Conservation (phyloP, 1,140 invertebrate genomes). For the Drosophila repleta region DNA sequence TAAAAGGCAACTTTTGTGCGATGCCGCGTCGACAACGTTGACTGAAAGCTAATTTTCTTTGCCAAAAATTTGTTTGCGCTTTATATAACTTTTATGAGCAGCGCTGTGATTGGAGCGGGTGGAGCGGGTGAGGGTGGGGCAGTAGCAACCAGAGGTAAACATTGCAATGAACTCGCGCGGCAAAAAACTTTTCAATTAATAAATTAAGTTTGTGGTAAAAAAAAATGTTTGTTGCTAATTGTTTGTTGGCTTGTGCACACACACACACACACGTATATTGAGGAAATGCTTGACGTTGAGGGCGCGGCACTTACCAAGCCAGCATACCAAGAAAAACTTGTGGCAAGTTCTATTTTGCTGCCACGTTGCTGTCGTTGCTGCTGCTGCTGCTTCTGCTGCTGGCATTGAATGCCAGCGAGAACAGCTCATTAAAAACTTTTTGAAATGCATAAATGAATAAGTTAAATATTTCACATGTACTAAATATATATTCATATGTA, state of each 20-base stretch:
- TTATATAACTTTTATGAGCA: constrained; percentile 61
- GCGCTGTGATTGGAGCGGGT: constrained; percentile 2
- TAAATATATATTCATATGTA: background rate
- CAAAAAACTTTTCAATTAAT: constrained; percentile 73
- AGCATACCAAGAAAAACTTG: constrained; percentile 44
- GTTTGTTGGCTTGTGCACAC: constrained; percentile 45
- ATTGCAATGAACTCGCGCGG: constrained; percentile 34
- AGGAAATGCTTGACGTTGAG: constrained; percentile 18
- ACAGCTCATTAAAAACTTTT: constrained; percentile 48
- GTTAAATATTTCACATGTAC: constrained; percentile 36
- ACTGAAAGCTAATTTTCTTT: constrained; percentile 66
- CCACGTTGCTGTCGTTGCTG: constrained; percentile 1
- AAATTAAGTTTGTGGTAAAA: constrained; percentile 55
- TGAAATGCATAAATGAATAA: constrained; percentile 43
- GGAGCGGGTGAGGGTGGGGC: background rate
- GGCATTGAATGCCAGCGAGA: constrained; percentile 28
- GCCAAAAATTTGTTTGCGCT: constrained; percentile 55
- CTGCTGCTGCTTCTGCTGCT: constrained; percentile 4
- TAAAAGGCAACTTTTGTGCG: constrained; percentile 31
- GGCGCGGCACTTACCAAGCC: constrained; percentile 56
- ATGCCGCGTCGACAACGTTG: constrained; percentile 36
- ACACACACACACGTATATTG: constrained; percentile 19
- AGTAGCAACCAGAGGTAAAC: constrained; percentile 14
- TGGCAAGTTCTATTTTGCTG: background rate
- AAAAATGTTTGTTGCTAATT: constrained; percentile 42